Evolutionary conservation across 1,140 invertebrate genomes (phyloP), one percentile per base, ranked within the genome.

Genomic region (Drosophila seguyi): DNA sequence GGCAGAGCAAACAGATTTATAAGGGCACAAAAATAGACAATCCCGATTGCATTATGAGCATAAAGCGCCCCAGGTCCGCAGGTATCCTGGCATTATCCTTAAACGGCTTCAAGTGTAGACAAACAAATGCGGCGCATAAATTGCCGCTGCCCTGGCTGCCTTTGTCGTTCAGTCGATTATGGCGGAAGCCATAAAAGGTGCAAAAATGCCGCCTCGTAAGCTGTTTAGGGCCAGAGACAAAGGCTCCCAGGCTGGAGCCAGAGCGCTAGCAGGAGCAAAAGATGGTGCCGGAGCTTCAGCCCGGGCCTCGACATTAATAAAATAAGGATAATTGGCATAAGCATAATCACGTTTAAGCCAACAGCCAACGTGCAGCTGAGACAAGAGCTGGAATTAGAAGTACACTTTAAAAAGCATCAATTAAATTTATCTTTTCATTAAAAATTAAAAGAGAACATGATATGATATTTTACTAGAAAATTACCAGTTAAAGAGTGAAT

Each of bases 251-350:
- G 55, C 47, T 5, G 27, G 10, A 39, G 48, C 18, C 6, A 22
- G 22, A 27, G 31, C 27, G 25, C 25, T 27, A 8, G 57, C 45
- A 18, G 36, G 20, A 18, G 38, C 36, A 13, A 11, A 42, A 27
- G n/a, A 7, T n/a, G 48, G 18, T 29, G 34, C 29, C 27, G 22
- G n/a, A 48, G 41, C 57, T 22, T 42, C 25, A 41, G 48, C 53
- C 63, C 42, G 29, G 56, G 34, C 44, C 73, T 58, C 65, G 75
- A 86, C 81, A 90, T 90, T 90, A 90, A 90, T 90, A 90, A 90
- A 90, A 90, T 90, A 90, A 90, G 85, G 74, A 90, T 90, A 90
- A 90, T 90, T 90, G 85, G 85, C 86, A 90, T 90, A 90, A 90
- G 86, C 81, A 90, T 90, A 90, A 90, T 90, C 86, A 85, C 75